phyloP scores from a whole-genome alignment of 2,113 vertebrate species.

The Brevimyrus niger region DNA sequence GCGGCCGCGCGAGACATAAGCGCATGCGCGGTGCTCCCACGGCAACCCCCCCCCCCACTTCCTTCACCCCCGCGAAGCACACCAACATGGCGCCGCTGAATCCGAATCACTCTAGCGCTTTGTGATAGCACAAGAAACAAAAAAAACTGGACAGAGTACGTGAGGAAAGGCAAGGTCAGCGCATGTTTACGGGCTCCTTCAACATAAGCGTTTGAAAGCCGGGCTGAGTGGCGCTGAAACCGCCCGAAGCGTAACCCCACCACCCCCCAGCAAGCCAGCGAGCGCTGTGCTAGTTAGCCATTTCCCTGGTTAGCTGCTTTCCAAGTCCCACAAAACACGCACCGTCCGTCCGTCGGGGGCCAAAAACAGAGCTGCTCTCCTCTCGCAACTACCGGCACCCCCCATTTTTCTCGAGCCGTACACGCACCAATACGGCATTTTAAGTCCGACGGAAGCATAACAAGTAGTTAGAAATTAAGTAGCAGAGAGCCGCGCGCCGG shows the following conservation, averaged over 20 bases:
- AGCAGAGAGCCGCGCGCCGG: background rate
- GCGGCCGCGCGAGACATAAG: constrained; percentile 67
- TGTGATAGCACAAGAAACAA: constrained; percentile 15
- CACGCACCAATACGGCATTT: background rate
- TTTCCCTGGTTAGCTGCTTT: background rate
- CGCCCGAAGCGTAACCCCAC: background rate
- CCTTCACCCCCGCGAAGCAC: constrained; percentile 64
- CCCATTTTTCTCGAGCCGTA: background rate
- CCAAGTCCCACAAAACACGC: constrained; percentile 9
- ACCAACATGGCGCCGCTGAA: constrained; percentile 80
- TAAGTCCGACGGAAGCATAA: background rate
- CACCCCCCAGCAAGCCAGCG: background rate
- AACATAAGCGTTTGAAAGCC: background rate
- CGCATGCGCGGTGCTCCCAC: constrained; percentile 60
- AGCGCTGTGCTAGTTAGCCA: background rate
- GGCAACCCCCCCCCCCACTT: constrained; percentile 38
- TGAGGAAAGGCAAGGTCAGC: background rate
- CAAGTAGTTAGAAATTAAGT: background rate
- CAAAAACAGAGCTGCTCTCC: background rate
- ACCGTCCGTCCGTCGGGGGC: background rate
- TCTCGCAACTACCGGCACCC: background rate
- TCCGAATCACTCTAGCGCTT: constrained; percentile 48
- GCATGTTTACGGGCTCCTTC: background rate
- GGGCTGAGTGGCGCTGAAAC: background rate
- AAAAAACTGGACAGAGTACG: background rate